Evolutionary conservation across 2,888 invertebrate species (phyloP), one percentile per base, ranked within the genome.

Genomic region (Elegia similella): DNA sequence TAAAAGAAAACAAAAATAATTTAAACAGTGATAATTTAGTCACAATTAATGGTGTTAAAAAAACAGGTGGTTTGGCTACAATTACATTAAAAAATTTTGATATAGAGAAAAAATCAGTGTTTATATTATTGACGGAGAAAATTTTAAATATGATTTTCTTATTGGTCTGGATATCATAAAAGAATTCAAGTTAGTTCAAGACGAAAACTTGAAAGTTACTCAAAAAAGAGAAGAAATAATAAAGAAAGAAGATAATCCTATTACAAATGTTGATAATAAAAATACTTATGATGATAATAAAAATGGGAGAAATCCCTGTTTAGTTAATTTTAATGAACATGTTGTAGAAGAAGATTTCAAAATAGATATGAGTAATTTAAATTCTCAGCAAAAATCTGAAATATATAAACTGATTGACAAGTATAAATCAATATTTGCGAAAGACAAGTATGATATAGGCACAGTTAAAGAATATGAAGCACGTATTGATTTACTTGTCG

Each of bases 391-490:
- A 64, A 23, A 61, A 34, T 8, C 23, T 47, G 30, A 56, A 15
- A 67, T 67, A 16, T 7, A 66, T 56, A 42, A 56, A 42, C 46
- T 64, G 15, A 60, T 65, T n/a, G 32, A 48, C 0, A 59, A 59
- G 43, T 55, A 66, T 55, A 62, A 62, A 50, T 55, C 59, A 29
- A 16, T 42, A 0, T 65, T 65, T 57, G 63, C 62, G 1, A 63
- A 59, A 23, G 54, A 63, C 34, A 61, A 63, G 57, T 67, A 65
- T 59, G 69, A 71, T 57, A 43, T 67, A 0, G 70, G 69, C 2
- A 62, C 61, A 6, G 67, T 71, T 0, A 57, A 52, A 15, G 66
- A 32, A 1, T 72, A 72, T 67, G 71, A 68, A 64, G 68, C 71
- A 0, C 53, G 43, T 6, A 68, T 69, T 42, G 70, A 70, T 12